phyloP scores from a whole-genome alignment of 2,888 invertebrate genomes.

The Leptopterna dolabrata region DNA sequence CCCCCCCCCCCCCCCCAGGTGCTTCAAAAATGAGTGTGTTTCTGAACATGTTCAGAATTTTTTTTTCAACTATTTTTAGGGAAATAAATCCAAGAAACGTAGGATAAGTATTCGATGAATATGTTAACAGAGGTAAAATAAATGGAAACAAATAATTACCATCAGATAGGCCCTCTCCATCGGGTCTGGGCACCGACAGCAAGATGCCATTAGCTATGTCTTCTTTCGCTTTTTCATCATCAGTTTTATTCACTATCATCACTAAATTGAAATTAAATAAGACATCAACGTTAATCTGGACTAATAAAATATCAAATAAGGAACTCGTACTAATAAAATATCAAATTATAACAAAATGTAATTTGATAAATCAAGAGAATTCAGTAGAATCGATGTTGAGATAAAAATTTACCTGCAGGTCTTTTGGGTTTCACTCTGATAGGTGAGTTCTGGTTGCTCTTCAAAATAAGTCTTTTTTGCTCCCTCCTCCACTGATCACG shows the following conservation, averaged over 20 bases:
- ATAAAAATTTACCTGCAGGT: neutral
- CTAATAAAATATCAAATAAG: neutral
- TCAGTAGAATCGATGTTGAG: neutral
- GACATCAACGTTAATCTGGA: neutral
- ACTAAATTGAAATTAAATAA: neutral
- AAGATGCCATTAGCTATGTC: neutral
- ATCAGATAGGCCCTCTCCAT: constrained; percentile 27
- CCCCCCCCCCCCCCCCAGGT: too few species aligned
- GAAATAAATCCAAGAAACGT: too few species aligned
- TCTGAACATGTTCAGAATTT: too few species aligned
- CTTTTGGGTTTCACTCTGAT: constrained; percentile 41
- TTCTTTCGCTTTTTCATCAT: neutral
- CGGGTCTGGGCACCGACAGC: neutral
- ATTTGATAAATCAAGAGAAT: neutral
- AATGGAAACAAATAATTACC: too few species aligned
- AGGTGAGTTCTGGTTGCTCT: constrained; percentile 48
- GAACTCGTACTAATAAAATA: neutral
- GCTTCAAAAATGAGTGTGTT: too few species aligned
- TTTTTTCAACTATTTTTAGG: too few species aligned
- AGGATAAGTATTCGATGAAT: too few species aligned
- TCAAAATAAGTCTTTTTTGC: constrained; percentile 59
- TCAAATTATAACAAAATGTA: too few species aligned
- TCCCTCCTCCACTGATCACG: constrained; percentile 78
- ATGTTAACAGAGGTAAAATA: too few species aligned
- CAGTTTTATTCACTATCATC: neutral